Evolutionary conservation across 2,113 vertebrate species (phyloP).

Genomic region (Sander lucioperca): DNA sequence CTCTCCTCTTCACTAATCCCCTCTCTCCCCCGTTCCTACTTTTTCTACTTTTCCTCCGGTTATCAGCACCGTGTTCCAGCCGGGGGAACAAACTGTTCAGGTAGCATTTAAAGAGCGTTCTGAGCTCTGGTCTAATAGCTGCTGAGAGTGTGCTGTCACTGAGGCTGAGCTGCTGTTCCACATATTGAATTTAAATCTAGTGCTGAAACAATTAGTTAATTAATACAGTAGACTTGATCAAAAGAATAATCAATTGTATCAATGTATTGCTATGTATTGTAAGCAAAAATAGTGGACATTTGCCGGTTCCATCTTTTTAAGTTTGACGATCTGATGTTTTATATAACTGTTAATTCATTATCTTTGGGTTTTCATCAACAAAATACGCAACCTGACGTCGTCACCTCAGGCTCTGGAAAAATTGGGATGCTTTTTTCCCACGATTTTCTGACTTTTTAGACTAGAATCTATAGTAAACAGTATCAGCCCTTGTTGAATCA

Average conservation of each 20-base stretch:
- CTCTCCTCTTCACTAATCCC: conserved; percentile 5
- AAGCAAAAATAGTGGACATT: too few relatives aligned
- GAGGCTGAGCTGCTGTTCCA: conserved; percentile 12
- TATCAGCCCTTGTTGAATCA: too few relatives aligned
- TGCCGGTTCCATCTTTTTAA: neutral
- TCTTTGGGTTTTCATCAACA: too few relatives aligned
- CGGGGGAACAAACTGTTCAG: conserved; percentile 45
- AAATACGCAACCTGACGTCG: neutral
- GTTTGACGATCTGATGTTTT: too few relatives aligned
- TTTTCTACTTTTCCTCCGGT: conserved; percentile 1
- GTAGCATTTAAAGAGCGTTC: conserved; percentile 22
- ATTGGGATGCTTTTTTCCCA: too few relatives aligned
- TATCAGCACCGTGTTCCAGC: conserved; percentile 40
- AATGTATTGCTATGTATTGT: too few relatives aligned
- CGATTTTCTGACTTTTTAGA: too few relatives aligned
- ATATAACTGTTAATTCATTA: neutral
- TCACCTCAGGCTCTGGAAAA: too few relatives aligned
- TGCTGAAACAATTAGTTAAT: neutral
- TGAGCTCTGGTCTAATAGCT: conserved; percentile 4
- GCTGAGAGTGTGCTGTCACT: neutral
- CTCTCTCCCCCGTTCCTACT: neutral
- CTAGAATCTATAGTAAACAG: too few relatives aligned
- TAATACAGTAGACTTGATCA: too few relatives aligned
- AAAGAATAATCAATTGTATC: too few relatives aligned
- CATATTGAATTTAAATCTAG: neutral